Evolutionary conservation across 2,888 invertebrate genomes (phyloP).

Genomic region (Hololepta plana): DNA sequence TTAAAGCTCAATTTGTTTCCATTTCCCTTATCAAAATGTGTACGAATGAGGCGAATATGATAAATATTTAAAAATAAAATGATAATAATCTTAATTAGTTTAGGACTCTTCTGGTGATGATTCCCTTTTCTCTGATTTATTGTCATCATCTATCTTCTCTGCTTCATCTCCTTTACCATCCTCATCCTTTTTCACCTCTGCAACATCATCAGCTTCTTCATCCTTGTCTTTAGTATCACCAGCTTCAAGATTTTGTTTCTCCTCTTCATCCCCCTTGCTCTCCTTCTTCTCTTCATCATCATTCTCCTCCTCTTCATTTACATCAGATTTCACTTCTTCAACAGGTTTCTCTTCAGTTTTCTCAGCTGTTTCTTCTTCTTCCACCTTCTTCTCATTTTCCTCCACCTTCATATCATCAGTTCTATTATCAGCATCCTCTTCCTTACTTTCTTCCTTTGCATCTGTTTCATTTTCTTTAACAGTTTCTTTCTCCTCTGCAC

Average conservation of each 20-base stretch:
- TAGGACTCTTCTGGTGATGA: too few species aligned
- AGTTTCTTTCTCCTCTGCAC: constrained; percentile 11
- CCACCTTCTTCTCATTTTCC: constrained; percentile 12
- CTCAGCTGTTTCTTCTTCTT: constrained; percentile 9
- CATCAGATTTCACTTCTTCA: too few species aligned
- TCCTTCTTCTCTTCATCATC: constrained; percentile 11
- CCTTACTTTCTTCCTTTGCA: constrained; percentile 9
- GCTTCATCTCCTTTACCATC: constrained; percentile 8
- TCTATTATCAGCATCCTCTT: constrained; percentile 15
- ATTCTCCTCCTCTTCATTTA: constrained; percentile 11
- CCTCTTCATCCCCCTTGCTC: constrained; percentile 12
- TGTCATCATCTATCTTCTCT: too few species aligned
- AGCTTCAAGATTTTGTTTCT: constrained; percentile 4
- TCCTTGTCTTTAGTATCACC: constrained; percentile 6
- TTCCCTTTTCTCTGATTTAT: too few species aligned
- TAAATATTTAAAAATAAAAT: too few species aligned
- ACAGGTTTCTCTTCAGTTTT: constrained; percentile 8
- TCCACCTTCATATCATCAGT: constrained; percentile 14
- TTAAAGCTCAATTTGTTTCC: too few species aligned
- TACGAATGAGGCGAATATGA: too few species aligned
- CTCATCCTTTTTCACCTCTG: constrained; percentile 6
- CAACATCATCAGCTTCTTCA: constrained; percentile 7
- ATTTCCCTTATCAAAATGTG: too few species aligned
- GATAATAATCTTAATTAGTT: too few species aligned
- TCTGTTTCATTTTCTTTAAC: too few species aligned